A percentile compares a stretch with the other conserved stretches of the same genome.
Conservation (phyloP, 2,113 vertebrate genomes). For the Proterorhinus semilunaris region DNA sequence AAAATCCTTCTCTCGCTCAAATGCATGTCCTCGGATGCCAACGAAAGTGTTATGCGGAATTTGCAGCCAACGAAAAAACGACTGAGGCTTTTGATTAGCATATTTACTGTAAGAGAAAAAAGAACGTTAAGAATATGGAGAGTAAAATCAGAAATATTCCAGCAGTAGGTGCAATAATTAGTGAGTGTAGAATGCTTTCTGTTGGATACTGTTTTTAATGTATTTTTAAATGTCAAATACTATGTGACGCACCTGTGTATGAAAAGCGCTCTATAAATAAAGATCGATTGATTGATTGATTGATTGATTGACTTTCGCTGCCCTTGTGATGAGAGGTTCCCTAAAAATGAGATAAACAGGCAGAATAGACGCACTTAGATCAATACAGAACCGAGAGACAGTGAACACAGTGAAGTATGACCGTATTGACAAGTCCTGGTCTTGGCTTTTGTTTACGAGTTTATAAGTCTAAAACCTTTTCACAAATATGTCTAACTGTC, state of each 20-base stretch:
- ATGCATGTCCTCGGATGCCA: not conserved
- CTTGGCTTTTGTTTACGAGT: not conserved
- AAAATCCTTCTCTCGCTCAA: not conserved
- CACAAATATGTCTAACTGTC: too few relatives aligned
- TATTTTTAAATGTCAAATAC: too few relatives aligned
- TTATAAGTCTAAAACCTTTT: not conserved
- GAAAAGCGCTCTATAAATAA: too few relatives aligned
- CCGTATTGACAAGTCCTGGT: not conserved
- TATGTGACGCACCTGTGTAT: too few relatives aligned
- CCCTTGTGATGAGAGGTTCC: not conserved
- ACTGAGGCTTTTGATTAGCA: too few relatives aligned
- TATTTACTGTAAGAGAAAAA: too few relatives aligned
- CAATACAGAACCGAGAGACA: not conserved
- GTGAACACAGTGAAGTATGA: not conserved
- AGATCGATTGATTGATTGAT: too few relatives aligned
- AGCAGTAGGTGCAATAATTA: not conserved
- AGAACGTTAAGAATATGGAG: too few relatives aligned
- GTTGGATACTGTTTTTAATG: not conserved
- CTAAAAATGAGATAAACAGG: not conserved
- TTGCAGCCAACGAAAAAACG: too few relatives aligned
- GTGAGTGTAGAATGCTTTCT: not conserved
- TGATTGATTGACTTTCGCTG: too few relatives aligned
- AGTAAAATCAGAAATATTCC: too few relatives aligned
- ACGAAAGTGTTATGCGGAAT: not conserved
- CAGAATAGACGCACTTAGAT: not conserved